Base-by-base conservation (phyloP, 2,888 invertebrate genomes). In the Euplagia quadripunctaria region DNA sequence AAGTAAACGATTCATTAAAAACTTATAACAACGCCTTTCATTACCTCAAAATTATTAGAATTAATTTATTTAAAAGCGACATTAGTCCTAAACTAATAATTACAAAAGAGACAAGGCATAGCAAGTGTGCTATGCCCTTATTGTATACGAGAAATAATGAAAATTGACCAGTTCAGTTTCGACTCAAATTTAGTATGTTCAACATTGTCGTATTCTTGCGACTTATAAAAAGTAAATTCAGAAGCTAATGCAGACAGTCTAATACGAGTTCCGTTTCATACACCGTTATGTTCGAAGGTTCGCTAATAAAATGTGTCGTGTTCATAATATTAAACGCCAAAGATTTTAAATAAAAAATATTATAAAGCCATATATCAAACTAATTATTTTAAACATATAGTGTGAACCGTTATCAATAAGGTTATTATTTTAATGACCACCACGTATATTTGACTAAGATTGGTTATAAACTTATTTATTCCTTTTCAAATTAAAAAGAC, bases 221-320 rank as follows among this genome's bases (percentile, higher is more conserved):
- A 20, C 14, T 14, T 41, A 55, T 31, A 68, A 43, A 68, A 42
- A 12, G 16, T 16, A 58, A 43, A 55, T 58, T 68, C 55, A 51
- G 55, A 55, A 8, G 52, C 43, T 55, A 58, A 68, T 42, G 42
- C 55, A 58, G 20, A 55, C 7, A 55, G 16, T 20, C 68, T 43
- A 58, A 43, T 20, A 12, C 20, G 16, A n/a, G 9, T 52, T 20
- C 70, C 64, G 64, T 70, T 64, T 52, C n/a, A 20, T 64, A 16
- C 5, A 71, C 71, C 52, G 71, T 66, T 71, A 71, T 58, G 6
- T 71, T 65, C 51, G 11, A 64, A 51, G 65, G 65, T 65, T 58
- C 9, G n/a, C 46, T 70, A 46, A 20, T 58, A n/a, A 68, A 68
- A 55, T 55, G 20, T n/a, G 58, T 68, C 55, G 43, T 58, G 42